Evolutionary conservation across 2,888 invertebrate species (phyloP).

Genomic region (Unio delphinus): DNA sequence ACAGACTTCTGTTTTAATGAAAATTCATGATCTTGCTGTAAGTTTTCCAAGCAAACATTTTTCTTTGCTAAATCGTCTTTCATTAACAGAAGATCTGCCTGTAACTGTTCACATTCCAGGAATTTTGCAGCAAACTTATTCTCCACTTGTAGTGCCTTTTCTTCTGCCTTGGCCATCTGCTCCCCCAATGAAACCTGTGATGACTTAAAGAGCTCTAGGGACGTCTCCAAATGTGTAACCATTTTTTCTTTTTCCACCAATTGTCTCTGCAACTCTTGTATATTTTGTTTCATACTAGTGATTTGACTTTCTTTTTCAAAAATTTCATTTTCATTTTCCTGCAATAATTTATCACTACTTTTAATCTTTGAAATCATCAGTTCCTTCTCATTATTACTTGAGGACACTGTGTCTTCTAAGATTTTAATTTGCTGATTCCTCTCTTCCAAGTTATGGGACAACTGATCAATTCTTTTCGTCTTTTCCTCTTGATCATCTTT

Average conservation of each 20-base stretch:
- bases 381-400: slow-evolving; percentile 2
- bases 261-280: slow-evolving; percentile 1
- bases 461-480: background rate
- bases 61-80: too few species aligned
- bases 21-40: too few species aligned
- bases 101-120: too few species aligned
- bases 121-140: background rate
- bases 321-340: too few species aligned
- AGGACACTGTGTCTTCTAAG: background rate
- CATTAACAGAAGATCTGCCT: too few species aligned
- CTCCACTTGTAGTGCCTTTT: background rate
- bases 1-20: too few species aligned
- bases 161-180: background rate
- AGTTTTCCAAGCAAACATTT: too few species aligned
- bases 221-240: background rate
- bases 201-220: background rate
- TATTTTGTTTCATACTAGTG: background rate
- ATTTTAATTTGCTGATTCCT: background rate
- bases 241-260: background rate
- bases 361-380: background rate
- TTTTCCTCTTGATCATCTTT: background rate
- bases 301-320: too few species aligned
- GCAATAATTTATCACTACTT: background rate
- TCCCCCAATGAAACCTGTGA: background rate
- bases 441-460: background rate